Percentiles rank a stretch among this genome's conserved stretches.
phyloP scores from a whole-genome alignment of 2,888 invertebrate species.

The Julus scandinavius region DNA sequence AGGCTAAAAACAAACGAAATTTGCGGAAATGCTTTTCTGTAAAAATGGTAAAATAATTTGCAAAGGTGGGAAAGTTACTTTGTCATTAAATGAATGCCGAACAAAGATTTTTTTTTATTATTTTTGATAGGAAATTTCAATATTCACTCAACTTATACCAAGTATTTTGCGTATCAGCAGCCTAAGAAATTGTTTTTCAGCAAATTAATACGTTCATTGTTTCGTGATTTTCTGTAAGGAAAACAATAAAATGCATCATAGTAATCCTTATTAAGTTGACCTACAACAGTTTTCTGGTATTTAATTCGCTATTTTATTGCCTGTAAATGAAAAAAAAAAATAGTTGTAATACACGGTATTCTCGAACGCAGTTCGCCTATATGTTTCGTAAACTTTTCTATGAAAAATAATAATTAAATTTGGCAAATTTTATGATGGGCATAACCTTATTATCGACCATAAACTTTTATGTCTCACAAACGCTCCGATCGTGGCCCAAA shows the following conservation, averaged over 20 bases:
- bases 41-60: too few species aligned
- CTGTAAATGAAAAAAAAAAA: background rate
- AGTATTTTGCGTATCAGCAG: too few species aligned
- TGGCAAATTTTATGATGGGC: conserved; percentile 23
- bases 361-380: background rate
- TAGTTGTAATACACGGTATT: background rate
- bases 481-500: conserved; percentile 6
- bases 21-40: too few species aligned
- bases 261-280: background rate
- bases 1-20: too few species aligned
- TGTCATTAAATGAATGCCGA: too few species aligned
- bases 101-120: too few species aligned
- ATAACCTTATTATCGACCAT: conserved; percentile 33
- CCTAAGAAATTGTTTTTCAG: too few species aligned
- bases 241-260: background rate
- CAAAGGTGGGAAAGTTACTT: too few species aligned
- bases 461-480: conserved; percentile 33
- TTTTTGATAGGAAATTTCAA: too few species aligned
- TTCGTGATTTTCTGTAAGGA: too few species aligned
- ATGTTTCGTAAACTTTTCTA: background rate
- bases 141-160: too few species aligned
- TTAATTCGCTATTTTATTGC: background rate
- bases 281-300: background rate
- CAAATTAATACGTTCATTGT: too few species aligned
- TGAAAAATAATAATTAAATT: conserved; percentile 15